These are phyloP conservation scores for Stratiomys singularior DNA, from an alignment of 2,888 invertebrate genomes.

Conservation along the genomic window DNA sequence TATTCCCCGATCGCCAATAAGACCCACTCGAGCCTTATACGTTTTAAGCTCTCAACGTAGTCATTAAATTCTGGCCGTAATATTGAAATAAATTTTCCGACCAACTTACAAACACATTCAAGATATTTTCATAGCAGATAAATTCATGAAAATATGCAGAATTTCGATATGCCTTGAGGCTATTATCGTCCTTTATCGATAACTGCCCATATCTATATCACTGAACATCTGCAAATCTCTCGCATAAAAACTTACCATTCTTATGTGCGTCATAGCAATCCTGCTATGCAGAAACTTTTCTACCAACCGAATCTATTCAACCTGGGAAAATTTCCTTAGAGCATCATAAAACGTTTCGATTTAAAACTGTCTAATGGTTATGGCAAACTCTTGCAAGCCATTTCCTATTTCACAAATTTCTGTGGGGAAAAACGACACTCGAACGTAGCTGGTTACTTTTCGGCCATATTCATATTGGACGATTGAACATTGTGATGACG, in stretches of 20 bases:
- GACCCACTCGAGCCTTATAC: too few species aligned
- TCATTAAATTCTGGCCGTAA: too few species aligned
- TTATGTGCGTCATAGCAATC: too few species aligned
- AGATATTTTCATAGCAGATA: not conserved
- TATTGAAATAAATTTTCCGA: too few species aligned
- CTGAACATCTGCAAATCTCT: not conserved
- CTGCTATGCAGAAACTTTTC: not conserved
- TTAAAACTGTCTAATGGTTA: constrained; percentile 40
- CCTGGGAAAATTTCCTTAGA: not conserved
- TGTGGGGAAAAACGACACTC: not conserved
- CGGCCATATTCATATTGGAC: not conserved
- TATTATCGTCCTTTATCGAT: not conserved
- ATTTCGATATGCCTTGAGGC: not conserved
- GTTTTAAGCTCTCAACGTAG: too few species aligned
- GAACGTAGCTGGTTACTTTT: not conserved
- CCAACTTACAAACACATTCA: not conserved
- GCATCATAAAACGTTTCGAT: constrained; percentile 42
- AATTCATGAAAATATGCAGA: not conserved
- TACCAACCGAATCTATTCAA: not conserved
- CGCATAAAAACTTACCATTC: not conserved
- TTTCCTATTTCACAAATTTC: not conserved
- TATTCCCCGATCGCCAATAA: too few species aligned
- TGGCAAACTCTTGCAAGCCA: not conserved
- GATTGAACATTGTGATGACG: not conserved
- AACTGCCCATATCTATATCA: not conserved